Conservation (phyloP, 2,797 vertebrate genomes). For the Enoplosus armatus region DNA sequence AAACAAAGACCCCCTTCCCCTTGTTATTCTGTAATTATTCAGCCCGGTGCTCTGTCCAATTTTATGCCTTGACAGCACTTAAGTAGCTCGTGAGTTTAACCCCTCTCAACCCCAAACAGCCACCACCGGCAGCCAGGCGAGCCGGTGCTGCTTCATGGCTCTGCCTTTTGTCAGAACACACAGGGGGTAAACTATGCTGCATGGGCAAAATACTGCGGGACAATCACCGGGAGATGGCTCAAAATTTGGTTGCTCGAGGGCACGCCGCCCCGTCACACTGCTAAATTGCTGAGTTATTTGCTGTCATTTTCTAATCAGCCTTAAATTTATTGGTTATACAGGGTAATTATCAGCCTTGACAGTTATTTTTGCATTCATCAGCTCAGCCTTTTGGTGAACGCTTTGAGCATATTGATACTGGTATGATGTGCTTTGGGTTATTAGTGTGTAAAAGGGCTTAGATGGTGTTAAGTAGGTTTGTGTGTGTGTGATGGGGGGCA, state of each 20-base stretch:
- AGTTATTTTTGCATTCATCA: conserved; percentile 58
- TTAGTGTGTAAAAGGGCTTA: conserved; percentile 4
- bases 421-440: conserved; percentile 9
- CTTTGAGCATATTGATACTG: conserved; percentile 49
- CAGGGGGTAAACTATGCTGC: conserved; percentile 12
- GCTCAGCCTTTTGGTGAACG: conserved; percentile 5
- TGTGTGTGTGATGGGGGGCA: background rate
- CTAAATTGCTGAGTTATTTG: conserved; percentile 50
- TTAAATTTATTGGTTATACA: conserved; percentile 49
- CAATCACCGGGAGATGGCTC: conserved; percentile 44
- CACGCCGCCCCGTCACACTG: conserved; percentile 3
- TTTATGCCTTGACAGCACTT: conserved; percentile 74
- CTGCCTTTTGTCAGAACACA: conserved; percentile 36
- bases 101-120: conserved; percentile 18
- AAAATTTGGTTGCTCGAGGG: conserved; percentile 28
- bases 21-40: conserved; percentile 81
- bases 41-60: conserved; percentile 61
- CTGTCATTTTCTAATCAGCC: conserved; percentile 69
- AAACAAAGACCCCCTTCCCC: conserved; percentile 77
- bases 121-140: conserved; percentile 12
- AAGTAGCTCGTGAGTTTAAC: conserved; percentile 72
- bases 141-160: conserved; percentile 17
- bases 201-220: conserved; percentile 53
- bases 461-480: background rate
- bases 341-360: conserved; percentile 63